Evolutionary conservation across 1,140 invertebrate genomes (phyloP).

Genomic region (Brachionus rotundiformis): DNA sequence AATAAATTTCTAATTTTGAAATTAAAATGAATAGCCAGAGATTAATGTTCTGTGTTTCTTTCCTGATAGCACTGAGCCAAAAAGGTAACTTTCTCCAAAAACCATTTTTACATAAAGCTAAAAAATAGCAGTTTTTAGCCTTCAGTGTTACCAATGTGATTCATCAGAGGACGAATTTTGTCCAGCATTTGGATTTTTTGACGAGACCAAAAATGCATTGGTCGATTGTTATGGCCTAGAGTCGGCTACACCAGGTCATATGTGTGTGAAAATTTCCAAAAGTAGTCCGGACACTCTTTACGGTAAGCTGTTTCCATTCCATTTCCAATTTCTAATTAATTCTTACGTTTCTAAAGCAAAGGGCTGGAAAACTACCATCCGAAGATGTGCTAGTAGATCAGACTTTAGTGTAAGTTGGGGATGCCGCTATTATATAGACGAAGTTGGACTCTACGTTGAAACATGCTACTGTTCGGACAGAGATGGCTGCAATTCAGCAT

Average conservation of each 20-base stretch:
- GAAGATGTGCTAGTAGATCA: conserved; percentile 46
- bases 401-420: conserved; percentile 47
- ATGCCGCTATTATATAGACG: conserved; percentile 50
- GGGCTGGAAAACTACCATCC: conserved; percentile 38
- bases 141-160: conserved; percentile 52
- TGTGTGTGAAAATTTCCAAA: conserved; percentile 52
- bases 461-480: conserved; percentile 46
- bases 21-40: neutral
- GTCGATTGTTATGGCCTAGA: conserved; percentile 52
- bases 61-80: neutral
- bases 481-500: conserved; percentile 51
- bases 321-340: neutral
- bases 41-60: neutral
- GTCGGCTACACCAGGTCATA: conserved; percentile 43
- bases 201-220: conserved; percentile 50
- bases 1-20: neutral
- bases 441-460: conserved; percentile 43
- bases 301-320: neutral
- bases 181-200: conserved; percentile 52
- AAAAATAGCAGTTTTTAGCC: neutral
- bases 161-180: conserved; percentile 48
- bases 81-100: neutral
- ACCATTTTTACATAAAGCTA: neutral
- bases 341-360: neutral
- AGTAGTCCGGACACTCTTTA: conserved; percentile 44